A percentile compares a stretch with the other conserved stretches of the same genome.
These are phyloP conservation scores for Cydia splendana DNA, from an alignment of 1,140 invertebrate genomes.

Conservation along the genomic window DNA sequence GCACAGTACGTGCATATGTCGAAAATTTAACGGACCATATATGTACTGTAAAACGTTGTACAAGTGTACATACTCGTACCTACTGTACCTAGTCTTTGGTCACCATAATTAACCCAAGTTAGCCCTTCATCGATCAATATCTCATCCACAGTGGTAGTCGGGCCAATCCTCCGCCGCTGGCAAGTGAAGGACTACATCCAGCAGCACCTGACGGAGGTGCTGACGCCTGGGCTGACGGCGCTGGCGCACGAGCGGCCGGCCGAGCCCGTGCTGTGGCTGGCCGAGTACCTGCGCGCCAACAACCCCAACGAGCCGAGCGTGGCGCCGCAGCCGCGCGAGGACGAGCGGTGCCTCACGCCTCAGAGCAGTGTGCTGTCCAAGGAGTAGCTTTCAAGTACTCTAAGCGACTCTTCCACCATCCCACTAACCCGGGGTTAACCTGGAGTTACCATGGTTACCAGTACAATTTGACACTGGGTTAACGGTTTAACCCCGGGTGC, in stretches of 20 bases:
- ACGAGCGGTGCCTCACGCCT: conserved; percentile 59
- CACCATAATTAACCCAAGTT: too few species aligned
- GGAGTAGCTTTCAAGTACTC: not conserved
- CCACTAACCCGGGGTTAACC: too few species aligned
- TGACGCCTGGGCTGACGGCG: conserved; percentile 83
- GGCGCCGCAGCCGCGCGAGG: conserved; percentile 48
- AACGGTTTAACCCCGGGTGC: too few species aligned
- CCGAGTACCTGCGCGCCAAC: conserved; percentile 87
- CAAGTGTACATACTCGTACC: too few species aligned
- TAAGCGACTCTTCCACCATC: too few species aligned
- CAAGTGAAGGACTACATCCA: conserved; percentile 85
- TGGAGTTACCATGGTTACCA: too few species aligned
- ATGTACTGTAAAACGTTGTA: too few species aligned
- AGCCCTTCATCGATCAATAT: not conserved
- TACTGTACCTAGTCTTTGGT: too few species aligned
- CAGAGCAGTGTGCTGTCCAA: conserved; percentile 41
- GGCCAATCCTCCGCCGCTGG: conserved; percentile 79
- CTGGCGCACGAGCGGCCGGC: conserved; percentile 86
- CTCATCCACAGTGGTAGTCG: conserved; percentile 80
- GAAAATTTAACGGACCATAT: too few species aligned
- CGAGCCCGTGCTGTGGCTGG: conserved; percentile 89
- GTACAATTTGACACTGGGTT: too few species aligned
- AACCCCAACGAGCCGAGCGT: conserved; percentile 87
- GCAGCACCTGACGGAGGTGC: conserved; percentile 82
- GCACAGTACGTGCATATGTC: too few species aligned